These are phyloP conservation scores for Chironomus tepperi DNA, from an alignment of 1,140 invertebrate species.

Conservation along the genomic window DNA sequence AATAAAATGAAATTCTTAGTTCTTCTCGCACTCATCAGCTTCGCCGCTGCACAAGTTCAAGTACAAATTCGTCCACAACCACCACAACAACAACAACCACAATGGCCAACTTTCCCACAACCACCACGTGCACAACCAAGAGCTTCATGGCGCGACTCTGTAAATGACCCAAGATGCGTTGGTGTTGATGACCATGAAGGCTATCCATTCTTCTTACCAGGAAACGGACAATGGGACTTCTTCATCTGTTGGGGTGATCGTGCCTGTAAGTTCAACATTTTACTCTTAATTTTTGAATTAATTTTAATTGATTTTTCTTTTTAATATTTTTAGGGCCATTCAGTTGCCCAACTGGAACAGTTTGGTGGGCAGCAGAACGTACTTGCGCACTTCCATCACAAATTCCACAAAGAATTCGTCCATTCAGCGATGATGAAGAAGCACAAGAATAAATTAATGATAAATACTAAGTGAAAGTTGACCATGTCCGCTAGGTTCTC, in stretches of 20 bases:
- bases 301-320: no score
- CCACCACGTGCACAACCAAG: slow-evolving; percentile 26
- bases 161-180: no score
- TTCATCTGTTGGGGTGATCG: background rate
- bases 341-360: background rate
- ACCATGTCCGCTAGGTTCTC: no score
- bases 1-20: background rate
- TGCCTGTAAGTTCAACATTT: background rate
- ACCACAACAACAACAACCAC: slow-evolving; percentile 24
- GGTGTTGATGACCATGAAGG: background rate
- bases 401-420: background rate
- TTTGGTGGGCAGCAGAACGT: background rate
- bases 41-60: background rate
- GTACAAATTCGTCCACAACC: background rate
- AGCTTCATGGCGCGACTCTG: background rate
- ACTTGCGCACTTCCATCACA: background rate
- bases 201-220: background rate
- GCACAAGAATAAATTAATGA: background rate
- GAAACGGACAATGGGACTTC: background rate
- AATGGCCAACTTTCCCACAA: slow-evolving; percentile 31
- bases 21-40: background rate
- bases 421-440: background rate
- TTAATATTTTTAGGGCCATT: background rate
- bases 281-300: no score
- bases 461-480: no score